Evolutionary conservation across 2,888 invertebrate genomes (phyloP), one percentile per base, ranked within the genome.

Genomic region (Protodeltote pygarga): DNA sequence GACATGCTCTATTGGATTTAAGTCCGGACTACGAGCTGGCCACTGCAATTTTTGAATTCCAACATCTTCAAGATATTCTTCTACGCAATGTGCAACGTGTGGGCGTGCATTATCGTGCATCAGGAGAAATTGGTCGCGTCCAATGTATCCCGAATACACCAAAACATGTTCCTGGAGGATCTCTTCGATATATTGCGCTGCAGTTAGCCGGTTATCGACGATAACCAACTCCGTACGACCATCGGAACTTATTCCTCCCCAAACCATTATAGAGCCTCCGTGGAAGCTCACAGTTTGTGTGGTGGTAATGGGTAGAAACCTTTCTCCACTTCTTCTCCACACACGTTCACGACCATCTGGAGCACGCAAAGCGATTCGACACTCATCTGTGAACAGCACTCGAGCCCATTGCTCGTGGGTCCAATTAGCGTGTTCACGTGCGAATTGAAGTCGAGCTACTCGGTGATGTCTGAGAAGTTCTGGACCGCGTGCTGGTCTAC

Each of bases 1-100:
- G 25, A 48, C 19, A 35, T 54, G 51, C 21, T 59, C 47, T 19
- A 59, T 59, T 2, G 51, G 46, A 15, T 57, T 59, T 14, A 60
- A 32, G 49, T 59, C 57, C 8, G 54, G 61, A 17, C 57, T 62
- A 11, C 37, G 51, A 14, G 50, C 50, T 32, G 50, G 50, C 45
- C 44, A 55, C 8, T 44, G 11, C 21, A 53, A 38, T 33, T 33
- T 57, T 38, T 32, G 37, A 28, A 58, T 37, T 16, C 37, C 21
- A 2, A 37, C 31, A 3, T 28, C 21, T 6, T 20, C 6, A 3
- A 42, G 17, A 10, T 37, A 44, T 13, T 32, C 16, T 3, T 31
- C 14, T 0, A 28, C 35, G 10, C 24, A 19, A 24, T 11, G 17
- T n/a, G 35, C 24, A 8, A n/a, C 16, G 28, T 23, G 29, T 16